Conservation (phyloP, 2,888 invertebrate genomes). For the Thumatha senex region DNA sequence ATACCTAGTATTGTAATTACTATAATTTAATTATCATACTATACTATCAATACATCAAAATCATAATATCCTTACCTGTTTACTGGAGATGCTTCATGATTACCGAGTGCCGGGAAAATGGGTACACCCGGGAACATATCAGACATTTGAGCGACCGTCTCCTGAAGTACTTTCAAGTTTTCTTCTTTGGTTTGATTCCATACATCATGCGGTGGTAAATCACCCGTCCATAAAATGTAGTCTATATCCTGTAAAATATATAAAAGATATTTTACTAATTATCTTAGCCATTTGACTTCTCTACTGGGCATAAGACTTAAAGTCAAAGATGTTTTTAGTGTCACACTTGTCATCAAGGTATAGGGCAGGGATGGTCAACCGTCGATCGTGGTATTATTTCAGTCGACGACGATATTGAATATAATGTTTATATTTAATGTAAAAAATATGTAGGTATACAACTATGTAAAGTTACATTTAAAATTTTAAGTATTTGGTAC, state of each 20-base stretch:
- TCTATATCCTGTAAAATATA: constrained; percentile 89
- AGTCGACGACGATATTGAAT: too few species aligned
- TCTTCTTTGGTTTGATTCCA: constrained; percentile 96
- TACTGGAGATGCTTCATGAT: constrained; percentile 98
- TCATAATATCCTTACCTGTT: constrained; percentile 86
- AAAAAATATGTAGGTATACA: too few species aligned
- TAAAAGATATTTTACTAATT: neutral
- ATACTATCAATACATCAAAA: too few species aligned
- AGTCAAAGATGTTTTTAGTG: too few species aligned
- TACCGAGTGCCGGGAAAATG: constrained; percentile 97
- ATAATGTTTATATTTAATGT: too few species aligned
- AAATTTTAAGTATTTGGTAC: too few species aligned
- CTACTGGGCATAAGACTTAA: neutral
- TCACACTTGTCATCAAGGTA: too few species aligned
- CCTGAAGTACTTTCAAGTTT: constrained; percentile 92
- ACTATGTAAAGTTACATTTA: too few species aligned
- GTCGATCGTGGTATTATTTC: too few species aligned
- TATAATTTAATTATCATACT: too few species aligned
- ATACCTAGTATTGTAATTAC: too few species aligned
- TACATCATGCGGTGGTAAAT: constrained; percentile 97
- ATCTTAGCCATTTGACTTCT: neutral
- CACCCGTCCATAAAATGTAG: constrained; percentile 98
- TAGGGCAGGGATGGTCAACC: too few species aligned
- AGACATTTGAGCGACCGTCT: constrained; percentile 93
- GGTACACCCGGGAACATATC: constrained; percentile 95